Conservation (phyloP, 2,797 vertebrate genomes). For the Acestrorhynchus altus region DNA sequence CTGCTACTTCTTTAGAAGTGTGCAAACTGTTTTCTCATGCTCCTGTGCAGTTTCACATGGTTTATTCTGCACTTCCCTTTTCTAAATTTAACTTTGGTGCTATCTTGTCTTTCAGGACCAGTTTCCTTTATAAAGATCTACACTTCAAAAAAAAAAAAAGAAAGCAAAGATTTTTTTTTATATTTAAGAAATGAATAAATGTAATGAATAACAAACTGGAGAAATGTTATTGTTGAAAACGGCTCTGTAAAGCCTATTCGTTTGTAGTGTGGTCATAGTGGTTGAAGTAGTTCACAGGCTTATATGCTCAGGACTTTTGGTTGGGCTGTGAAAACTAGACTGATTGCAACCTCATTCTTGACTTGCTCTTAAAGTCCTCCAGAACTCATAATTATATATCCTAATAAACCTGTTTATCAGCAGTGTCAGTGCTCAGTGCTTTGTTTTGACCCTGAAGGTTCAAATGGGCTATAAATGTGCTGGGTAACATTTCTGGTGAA, state of each 20-base stretch:
- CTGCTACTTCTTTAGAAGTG: not conserved
- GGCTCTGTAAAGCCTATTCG: not conserved
- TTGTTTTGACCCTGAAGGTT: no score
- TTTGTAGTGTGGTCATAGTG: not conserved
- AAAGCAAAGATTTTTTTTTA: no score
- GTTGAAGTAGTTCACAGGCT: not conserved
- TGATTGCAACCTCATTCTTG: not conserved
- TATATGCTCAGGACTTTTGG: not conserved
- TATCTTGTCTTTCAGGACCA: not conserved
- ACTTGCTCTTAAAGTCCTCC: no score
- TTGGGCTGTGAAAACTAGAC: not conserved
- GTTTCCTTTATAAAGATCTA: not conserved
- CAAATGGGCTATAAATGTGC: no score
- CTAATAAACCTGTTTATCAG: no score
- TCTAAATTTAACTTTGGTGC: constrained; percentile 4
- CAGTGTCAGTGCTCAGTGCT: no score
- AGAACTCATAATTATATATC: no score
- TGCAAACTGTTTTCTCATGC: not conserved
- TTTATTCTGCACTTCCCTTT: not conserved
- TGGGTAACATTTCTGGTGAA: no score
- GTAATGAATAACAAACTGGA: not conserved
- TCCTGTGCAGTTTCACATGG: not conserved
- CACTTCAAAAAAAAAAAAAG: not conserved
- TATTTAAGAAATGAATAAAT: not conserved
- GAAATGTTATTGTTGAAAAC: not conserved